phyloP scores from a whole-genome alignment of 2,797 vertebrate genomes.

The Ctenosaura bakeri region DNA sequence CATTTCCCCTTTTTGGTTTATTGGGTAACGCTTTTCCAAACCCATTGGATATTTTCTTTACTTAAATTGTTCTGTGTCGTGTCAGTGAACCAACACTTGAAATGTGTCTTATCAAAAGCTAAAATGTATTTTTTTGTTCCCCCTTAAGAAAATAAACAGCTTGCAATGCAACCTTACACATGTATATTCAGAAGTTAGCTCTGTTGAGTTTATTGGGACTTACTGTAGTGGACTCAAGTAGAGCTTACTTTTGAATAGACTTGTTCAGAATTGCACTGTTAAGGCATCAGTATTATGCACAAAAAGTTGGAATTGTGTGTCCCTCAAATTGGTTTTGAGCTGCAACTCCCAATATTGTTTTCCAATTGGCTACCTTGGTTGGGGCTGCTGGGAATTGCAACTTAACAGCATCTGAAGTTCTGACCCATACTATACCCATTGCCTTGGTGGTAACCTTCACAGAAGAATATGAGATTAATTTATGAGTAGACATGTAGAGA shows the following conservation, averaged over 20 bases:
- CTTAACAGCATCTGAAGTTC: not conserved
- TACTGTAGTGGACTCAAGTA: not conserved
- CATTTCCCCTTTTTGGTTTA: not conserved
- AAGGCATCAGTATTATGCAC: not conserved
- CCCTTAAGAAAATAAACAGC: constrained; percentile 13
- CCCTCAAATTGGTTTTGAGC: no score
- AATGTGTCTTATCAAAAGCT: constrained; percentile 23
- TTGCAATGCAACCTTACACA: not conserved
- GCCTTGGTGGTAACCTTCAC: not conserved
- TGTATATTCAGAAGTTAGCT: not conserved
- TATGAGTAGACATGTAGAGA: not conserved
- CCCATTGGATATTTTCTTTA: not conserved
- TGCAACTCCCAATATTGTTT: no score
- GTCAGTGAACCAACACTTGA: constrained; percentile 34
- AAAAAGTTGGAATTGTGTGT: no score
- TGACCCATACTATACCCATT: not conserved
- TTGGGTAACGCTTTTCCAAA: not conserved
- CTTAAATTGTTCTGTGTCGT: not conserved
- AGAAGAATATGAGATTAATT: not conserved
- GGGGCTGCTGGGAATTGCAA: no score
- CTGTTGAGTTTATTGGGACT: no score
- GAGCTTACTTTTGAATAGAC: not conserved
- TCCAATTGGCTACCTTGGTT: no score
- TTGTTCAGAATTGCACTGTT: not conserved
- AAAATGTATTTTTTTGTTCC: constrained; percentile 41